Evolutionary conservation across 2,888 invertebrate species (phyloP).

Genomic region (Labia minor): DNA sequence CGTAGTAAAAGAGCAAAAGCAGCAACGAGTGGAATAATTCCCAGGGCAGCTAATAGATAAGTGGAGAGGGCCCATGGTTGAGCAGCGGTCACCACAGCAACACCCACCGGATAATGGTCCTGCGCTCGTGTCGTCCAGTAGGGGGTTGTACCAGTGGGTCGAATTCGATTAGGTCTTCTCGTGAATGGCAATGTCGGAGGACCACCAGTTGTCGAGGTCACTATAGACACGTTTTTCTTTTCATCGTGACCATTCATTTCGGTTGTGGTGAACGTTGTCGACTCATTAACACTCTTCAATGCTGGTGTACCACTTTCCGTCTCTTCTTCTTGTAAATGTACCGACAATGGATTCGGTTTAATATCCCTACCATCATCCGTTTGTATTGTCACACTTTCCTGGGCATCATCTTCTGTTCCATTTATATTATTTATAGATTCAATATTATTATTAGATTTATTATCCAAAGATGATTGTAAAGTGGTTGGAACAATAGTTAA

Average conservation of each 20-base stretch:
- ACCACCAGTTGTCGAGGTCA: neutral
- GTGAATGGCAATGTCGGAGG: neutral
- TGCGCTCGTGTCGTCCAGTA: neutral
- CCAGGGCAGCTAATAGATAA: constrained; percentile 38
- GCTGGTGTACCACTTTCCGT: neutral
- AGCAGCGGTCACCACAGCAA: constrained; percentile 20
- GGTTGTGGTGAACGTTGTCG: neutral
- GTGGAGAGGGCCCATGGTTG: constrained; percentile 34
- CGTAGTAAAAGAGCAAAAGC: constrained; percentile 32
- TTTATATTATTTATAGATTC: neutral
- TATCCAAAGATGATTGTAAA: neutral
- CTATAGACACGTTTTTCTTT: neutral
- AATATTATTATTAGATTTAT: neutral
- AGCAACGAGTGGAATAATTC: constrained; percentile 38
- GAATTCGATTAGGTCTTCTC: neutral
- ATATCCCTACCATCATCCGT: no score
- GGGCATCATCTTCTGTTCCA: neutral
- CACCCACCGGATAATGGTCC: neutral
- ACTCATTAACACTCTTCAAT: neutral
- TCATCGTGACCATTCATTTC: neutral
- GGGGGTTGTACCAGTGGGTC: neutral
- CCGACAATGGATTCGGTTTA: neutral
- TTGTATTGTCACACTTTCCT: neutral
- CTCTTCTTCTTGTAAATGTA: neutral
- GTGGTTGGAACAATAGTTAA: neutral